Percentiles rank a stretch among this genome's conserved stretches.
Evolutionary conservation across 2,888 invertebrate genomes (phyloP).

Genomic region (Plagiodera versicolora): DNA sequence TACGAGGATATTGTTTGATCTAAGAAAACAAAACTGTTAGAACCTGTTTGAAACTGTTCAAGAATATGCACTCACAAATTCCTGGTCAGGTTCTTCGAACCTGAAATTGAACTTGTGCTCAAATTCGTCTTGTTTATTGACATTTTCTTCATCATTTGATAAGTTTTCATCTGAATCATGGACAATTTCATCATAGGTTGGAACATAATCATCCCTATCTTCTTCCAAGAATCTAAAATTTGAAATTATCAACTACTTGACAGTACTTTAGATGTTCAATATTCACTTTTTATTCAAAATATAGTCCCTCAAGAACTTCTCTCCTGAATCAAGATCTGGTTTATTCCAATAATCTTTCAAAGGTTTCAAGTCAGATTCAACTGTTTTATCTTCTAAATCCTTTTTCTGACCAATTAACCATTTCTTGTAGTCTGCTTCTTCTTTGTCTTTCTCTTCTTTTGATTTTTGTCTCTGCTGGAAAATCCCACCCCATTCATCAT

Average conservation of each 20-base stretch:
- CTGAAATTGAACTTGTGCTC: slow-evolving; percentile 95
- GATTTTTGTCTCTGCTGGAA: slow-evolving; percentile 61
- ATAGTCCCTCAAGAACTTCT: slow-evolving; percentile 90
- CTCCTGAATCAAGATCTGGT: slow-evolving; percentile 78
- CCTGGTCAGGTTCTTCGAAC: slow-evolving; percentile 94
- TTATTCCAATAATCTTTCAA: slow-evolving; percentile 84
- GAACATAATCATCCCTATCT: slow-evolving; percentile 57
- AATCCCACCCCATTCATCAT: slow-evolving; percentile 59
- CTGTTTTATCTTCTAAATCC: slow-evolving; percentile 61
- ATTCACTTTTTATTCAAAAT: slow-evolving; percentile 83
- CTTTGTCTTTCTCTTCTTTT: slow-evolving; percentile 56
- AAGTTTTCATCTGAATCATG: slow-evolving; percentile 62
- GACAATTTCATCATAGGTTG: slow-evolving; percentile 68
- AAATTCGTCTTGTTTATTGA: slow-evolving; percentile 85
- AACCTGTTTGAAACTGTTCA: background rate
- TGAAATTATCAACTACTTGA: background rate
- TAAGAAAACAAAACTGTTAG: slow-evolving; percentile 46
- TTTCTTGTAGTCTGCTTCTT: slow-evolving; percentile 67
- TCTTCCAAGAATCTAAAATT: slow-evolving; percentile 57
- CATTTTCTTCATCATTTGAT: slow-evolving; percentile 77
- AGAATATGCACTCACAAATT: slow-evolving; percentile 65
- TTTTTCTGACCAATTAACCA: slow-evolving; percentile 79
- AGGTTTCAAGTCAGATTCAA: slow-evolving; percentile 68
- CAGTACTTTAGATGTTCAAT: background rate
- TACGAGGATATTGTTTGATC: slow-evolving; percentile 90